Evolutionary conservation across 2,797 vertebrate genomes (phyloP).

Genomic region (Sebastes iracundus): DNA sequence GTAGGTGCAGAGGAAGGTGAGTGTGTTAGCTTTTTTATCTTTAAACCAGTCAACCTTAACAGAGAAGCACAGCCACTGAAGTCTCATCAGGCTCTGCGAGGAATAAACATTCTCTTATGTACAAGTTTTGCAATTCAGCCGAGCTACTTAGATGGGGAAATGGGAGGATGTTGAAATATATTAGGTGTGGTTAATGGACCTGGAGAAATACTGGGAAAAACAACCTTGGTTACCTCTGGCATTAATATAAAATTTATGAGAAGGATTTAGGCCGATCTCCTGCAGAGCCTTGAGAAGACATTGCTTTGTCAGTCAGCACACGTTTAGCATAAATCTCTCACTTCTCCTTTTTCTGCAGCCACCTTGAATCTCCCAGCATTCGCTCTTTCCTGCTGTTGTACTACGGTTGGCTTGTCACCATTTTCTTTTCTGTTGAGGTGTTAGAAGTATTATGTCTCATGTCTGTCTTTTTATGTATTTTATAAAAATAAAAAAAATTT

Average conservation of each 20-base stretch:
- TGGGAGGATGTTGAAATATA: conserved; percentile 63
- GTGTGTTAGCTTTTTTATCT: conserved; percentile 66
- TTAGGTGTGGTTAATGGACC: conserved; percentile 78
- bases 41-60: conserved; percentile 69
- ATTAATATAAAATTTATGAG: conserved; percentile 84
- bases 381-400: conserved; percentile 33
- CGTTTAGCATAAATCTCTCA: conserved; percentile 81
- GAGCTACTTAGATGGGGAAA: conserved; percentile 62
- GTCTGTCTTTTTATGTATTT: background rate
- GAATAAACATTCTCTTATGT: conserved; percentile 71
- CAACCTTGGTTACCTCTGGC: conserved; percentile 80
- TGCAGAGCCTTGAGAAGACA: conserved; percentile 76
- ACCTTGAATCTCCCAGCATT: conserved; percentile 71
- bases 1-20: conserved; percentile 75
- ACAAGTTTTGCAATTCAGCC: conserved; percentile 62
- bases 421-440: conserved; percentile 4
- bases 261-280: conserved; percentile 77
- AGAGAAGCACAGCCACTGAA: conserved; percentile 57
- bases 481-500: background rate
- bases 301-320: conserved; percentile 80
- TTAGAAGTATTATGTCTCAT: background rate
- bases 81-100: conserved; percentile 61
- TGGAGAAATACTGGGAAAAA: conserved; percentile 72
- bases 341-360: conserved; percentile 60
- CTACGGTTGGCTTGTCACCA: conserved; percentile 25